Conservation (phyloP, 37 sponge, comb jelly and placozoan genomes). For the Hormiphora californensis region DNA sequence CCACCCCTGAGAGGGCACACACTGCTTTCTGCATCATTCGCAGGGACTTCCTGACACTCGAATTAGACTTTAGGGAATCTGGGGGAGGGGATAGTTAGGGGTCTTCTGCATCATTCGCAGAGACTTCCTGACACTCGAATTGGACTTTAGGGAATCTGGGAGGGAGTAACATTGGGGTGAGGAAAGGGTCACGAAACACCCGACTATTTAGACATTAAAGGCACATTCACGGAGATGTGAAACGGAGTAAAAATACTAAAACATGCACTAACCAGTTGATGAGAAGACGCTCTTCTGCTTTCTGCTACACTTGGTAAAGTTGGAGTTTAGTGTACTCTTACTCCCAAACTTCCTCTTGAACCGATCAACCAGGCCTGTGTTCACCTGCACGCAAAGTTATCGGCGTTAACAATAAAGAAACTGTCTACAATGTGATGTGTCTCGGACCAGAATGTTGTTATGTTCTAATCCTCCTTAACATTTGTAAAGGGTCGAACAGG, state of each 20-base stretch:
- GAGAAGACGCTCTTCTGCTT: neutral
- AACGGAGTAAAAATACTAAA: too few species aligned
- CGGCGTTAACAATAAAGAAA: too few species aligned
- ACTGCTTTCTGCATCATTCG: conserved; percentile 52
- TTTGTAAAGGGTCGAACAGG: too few species aligned
- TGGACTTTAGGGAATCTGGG: too few species aligned
- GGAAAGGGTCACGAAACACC: too few species aligned
- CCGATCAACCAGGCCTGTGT: neutral
- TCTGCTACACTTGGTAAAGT: conserved; percentile 11
- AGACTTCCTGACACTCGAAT: neutral
- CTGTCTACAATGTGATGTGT: too few species aligned
- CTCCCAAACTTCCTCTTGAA: neutral
- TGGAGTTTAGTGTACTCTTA: conserved; percentile 18
- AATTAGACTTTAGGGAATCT: conserved; percentile 9
- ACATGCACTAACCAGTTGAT: neutral
- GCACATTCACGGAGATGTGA: too few species aligned
- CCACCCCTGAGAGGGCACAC: conserved; percentile 53
- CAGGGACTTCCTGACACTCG: conserved; percentile 1
- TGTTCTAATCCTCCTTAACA: too few species aligned
- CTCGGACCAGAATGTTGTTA: too few species aligned
- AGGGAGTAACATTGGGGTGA: too few species aligned
- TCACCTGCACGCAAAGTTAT: neutral
- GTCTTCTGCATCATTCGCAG: neutral
- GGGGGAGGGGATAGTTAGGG: neutral
- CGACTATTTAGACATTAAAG: too few species aligned